Percentiles rank a stretch among this genome's conserved stretches.
Evolutionary conservation across 1,140 invertebrate genomes (phyloP).

Genomic region (Hyposmocoma kahamanoa): DNA sequence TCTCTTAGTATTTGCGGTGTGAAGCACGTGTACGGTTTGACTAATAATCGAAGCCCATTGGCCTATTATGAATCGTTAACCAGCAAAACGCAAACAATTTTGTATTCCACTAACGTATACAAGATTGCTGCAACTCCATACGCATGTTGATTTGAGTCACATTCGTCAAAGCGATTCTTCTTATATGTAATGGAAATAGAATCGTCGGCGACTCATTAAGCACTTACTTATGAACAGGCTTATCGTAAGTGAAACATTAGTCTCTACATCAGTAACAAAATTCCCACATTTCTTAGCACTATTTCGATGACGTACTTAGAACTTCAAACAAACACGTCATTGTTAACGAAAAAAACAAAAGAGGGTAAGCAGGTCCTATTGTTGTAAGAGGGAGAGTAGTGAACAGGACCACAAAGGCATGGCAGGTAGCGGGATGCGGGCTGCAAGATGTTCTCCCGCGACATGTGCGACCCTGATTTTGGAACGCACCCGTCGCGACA

Average conservation of each 20-base stretch:
- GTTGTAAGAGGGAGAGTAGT: constrained; percentile 13
- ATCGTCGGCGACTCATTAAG: too few species aligned
- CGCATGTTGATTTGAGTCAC: too few species aligned
- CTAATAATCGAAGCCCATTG: constrained; percentile 28
- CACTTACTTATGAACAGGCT: too few species aligned
- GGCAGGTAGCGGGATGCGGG: constrained; percentile 63
- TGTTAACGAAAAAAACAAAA: constrained; percentile 53
- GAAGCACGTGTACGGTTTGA: constrained; percentile 39
- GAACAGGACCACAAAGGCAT: constrained; percentile 45
- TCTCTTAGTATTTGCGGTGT: constrained; percentile 41
- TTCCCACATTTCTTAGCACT: too few species aligned
- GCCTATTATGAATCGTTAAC: constrained; percentile 41
- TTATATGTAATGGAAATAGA: too few species aligned
- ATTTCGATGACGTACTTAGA: constrained; percentile 34
- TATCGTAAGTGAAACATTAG: too few species aligned
- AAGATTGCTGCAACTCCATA: constrained; percentile 19
- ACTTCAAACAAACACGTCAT: constrained; percentile 31
- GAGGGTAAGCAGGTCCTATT: constrained; percentile 6
- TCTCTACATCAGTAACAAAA: too few species aligned
- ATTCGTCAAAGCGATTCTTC: too few species aligned
- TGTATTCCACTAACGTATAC: constrained; percentile 20
- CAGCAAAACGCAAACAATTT: constrained; percentile 24
- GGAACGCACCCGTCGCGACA: constrained; percentile 42
- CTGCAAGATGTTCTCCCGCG: constrained; percentile 30
- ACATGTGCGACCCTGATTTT: constrained; percentile 19